phyloP scores from a whole-genome alignment of 2,888 invertebrate species.

The Hydrotaea diabolus region DNA sequence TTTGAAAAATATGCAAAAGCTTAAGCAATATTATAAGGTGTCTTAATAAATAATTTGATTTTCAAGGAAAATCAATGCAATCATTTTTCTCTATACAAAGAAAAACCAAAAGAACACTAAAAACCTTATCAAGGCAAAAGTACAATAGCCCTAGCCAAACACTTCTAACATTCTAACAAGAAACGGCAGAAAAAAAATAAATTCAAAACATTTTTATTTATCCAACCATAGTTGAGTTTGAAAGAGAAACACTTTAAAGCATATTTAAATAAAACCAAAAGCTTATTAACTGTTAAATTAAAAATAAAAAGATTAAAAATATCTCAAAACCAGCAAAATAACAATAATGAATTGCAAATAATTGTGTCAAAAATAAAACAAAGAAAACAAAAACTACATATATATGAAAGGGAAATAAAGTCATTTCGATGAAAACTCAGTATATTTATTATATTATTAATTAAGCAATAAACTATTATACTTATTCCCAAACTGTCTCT shows the following conservation, averaged over 20 bases:
- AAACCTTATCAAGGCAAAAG: slow-evolving; percentile 29
- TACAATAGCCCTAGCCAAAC: slow-evolving; percentile 3
- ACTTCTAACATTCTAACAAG: too few relatives aligned
- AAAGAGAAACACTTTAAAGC: neutral
- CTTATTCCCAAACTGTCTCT: neutral
- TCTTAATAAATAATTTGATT: slow-evolving; percentile 36
- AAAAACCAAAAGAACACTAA: neutral
- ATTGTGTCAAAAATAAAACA: slow-evolving; percentile 29
- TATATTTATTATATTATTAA: slow-evolving; percentile 19
- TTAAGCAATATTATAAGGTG: slow-evolving; percentile 61
- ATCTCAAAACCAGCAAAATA: slow-evolving; percentile 24
- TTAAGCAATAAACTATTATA: slow-evolving; percentile 28
- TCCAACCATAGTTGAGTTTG: slow-evolving; percentile 13
- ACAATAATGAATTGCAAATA: slow-evolving; percentile 33
- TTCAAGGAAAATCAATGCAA: slow-evolving; percentile 24
- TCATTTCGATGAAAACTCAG: neutral
- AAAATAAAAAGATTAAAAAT: neutral
- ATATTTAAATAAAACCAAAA: neutral
- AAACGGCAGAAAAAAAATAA: neutral
- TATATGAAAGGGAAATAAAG: neutral
- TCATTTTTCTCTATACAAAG: slow-evolving; percentile 24
- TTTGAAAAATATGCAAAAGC: slow-evolving; percentile 1
- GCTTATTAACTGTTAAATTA: slow-evolving; percentile 27
- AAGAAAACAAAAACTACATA: neutral
- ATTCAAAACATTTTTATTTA: neutral